Conservation (phyloP, 1,140 invertebrate genomes). For the Caenorhabditis elegans region WBcel235 BX284604.4:7233501-7234000, state of each 20-base stretch:
- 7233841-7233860: background rate
- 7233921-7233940: conserved; percentile 5
- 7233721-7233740: background rate
- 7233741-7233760: conserved; percentile 21
- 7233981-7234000: background rate
- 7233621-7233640: background rate
- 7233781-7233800: background rate
- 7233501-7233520: background rate
- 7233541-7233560: too few relatives aligned
- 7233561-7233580: conserved; percentile 8
- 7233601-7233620: conserved; percentile 17
- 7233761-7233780: background rate
- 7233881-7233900: background rate
- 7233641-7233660: conserved; percentile 25
- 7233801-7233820: background rate
- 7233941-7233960: background rate
- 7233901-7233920: background rate
- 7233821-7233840: background rate
- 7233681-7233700: conserved; percentile 20
- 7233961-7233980: background rate
- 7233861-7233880: background rate
- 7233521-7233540: conserved; percentile 25
- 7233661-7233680: background rate
- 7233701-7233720: conserved; percentile 29
- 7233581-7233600: background rate